These are phyloP conservation scores for Chaenocephalus aceratus DNA, from an alignment of 2,113 vertebrate species.

Conservation along the genomic window DNA sequence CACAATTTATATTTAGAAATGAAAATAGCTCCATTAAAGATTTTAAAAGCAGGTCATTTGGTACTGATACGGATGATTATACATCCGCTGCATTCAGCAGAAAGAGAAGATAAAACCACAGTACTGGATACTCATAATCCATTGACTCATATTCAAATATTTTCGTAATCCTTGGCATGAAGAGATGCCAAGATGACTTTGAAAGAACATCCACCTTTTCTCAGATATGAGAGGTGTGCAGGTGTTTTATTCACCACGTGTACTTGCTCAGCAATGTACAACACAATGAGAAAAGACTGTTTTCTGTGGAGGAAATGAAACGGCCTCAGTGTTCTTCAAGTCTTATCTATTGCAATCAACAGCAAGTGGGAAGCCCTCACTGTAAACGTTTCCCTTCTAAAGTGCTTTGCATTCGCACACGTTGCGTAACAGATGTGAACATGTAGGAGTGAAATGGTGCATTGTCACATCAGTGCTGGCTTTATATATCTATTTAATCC, in stretches of 20 bases:
- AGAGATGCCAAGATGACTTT: background rate
- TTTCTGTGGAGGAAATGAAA: constrained; percentile 14
- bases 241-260: background rate
- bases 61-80: background rate
- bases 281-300: background rate
- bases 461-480: constrained; percentile 40
- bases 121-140: background rate
- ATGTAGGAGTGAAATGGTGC: constrained; percentile 61
- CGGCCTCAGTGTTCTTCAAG: background rate
- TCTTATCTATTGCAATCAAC: constrained; percentile 20
- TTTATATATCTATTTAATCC: constrained; percentile 32
- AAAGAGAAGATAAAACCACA: background rate
- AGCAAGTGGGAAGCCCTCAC: constrained; percentile 50
- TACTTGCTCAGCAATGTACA: background rate
- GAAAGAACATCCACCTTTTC: background rate
- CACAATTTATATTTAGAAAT: background rate
- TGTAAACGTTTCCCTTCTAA: constrained; percentile 25
- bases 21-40: background rate
- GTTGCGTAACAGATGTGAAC: constrained; percentile 50
- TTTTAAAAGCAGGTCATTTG: background rate
- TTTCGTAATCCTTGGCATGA: background rate
- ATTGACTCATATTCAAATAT: background rate
- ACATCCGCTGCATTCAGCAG: background rate
- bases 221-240: background rate
- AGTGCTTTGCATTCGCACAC: constrained; percentile 52